Percentiles rank a stretch among this genome's conserved stretches.
phyloP scores from a whole-genome alignment of 2,888 invertebrate species.

The Teinopalpus imperialis region DNA sequence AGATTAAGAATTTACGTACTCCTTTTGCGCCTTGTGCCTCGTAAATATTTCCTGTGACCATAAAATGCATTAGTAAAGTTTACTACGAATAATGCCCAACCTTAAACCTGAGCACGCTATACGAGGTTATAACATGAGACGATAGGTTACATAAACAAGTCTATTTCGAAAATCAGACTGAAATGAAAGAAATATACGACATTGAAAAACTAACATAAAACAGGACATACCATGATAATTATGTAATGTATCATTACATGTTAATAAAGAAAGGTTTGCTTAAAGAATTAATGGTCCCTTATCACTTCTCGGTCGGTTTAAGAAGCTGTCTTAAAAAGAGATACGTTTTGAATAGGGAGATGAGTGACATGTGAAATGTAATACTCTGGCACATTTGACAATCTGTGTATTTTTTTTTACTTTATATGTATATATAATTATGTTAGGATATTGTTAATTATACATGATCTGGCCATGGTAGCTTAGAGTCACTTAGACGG shows the following conservation, averaged over 20 bases:
- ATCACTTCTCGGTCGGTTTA: constrained; percentile 62
- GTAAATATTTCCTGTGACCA: constrained; percentile 69
- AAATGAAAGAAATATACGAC: no score
- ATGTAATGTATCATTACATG: constrained; percentile 73
- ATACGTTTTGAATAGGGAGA: constrained; percentile 22
- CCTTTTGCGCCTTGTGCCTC: constrained; percentile 64
- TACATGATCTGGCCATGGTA: no score
- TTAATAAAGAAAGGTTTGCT: constrained; percentile 67
- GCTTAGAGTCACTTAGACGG: no score
- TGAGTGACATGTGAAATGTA: constrained; percentile 22
- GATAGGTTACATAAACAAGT: constrained; percentile 36
- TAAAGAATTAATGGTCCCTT: constrained; percentile 79
- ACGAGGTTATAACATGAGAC: constrained; percentile 39
- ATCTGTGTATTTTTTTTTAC: no score
- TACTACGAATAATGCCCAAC: constrained; percentile 66
- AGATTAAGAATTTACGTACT: constrained; percentile 56
- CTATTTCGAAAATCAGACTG: no score
- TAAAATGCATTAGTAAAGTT: constrained; percentile 76
- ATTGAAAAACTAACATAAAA: constrained; percentile 39
- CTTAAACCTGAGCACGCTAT: constrained; percentile 44
- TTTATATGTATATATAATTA: no score
- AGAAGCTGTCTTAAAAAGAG: constrained; percentile 51
- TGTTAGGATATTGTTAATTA: no score
- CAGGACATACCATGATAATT: constrained; percentile 67
- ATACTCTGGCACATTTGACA: constrained; percentile 22